Base-by-base conservation (phyloP, 2,888 invertebrate species). In the Anticlea derivata region DNA sequence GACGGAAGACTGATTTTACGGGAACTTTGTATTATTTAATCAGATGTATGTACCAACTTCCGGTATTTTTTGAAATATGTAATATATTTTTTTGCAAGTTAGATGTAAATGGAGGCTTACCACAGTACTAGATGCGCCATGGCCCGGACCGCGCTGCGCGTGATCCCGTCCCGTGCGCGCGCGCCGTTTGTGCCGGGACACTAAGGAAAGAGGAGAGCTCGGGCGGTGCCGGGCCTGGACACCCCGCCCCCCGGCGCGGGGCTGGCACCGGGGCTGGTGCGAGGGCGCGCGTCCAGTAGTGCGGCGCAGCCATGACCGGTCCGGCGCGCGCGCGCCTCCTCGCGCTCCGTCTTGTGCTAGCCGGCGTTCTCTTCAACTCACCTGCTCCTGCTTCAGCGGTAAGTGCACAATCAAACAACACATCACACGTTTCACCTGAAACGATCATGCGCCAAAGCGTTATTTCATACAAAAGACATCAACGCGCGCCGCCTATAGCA, bases 271-370 rank as follows among this genome's bases (percentile, higher is more conserved):
- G 66, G 65, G 68, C 60, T 60, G 66, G 47, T 57, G 70, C 62
- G 75, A 75, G 79, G 80, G 82, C 83, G 83, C 79, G 80, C 83
- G 73, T 69, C 83, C 86, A 86, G 86, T 87, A 86, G 83, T 80
- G 86, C 79, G 82, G 83, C 85, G 83, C 85, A 86, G 87, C 86
- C 88, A 89, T 89, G 88, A 83, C 89, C 81, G 87, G 88, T 80
- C 88, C 83, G 87, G 86, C 84, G 87, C 87, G 87, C 80, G 80
- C 81, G 83, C 86, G 84, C 75, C 76, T 76, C 63, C 60, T 75
- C 61, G 80, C 80, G 82, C 75, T 77, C 62, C 76, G 75, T 68
- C 75, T 84, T 66, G 77, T 76, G 77, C 75, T 79, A 72, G 75
- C 78, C 70, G 70, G 73, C 68, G 67, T 86, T 66, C 78, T 87